Conservation (phyloP, 2,888 invertebrate species). For the Spicauda simplicius region DNA sequence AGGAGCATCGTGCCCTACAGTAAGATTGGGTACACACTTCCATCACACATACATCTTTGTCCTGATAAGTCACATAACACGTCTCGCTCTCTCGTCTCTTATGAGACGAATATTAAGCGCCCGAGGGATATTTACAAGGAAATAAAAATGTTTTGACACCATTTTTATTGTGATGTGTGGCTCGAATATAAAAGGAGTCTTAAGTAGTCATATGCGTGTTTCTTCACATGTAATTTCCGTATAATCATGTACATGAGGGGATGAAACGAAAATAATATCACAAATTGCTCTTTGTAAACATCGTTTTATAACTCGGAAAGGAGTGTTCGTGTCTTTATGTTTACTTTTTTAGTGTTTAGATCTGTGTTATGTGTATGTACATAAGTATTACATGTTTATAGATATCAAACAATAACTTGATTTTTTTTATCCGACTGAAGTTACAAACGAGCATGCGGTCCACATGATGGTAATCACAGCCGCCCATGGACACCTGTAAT, state of each 20-base stretch:
- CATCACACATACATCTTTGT: slow-evolving; percentile 2
- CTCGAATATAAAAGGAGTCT: slow-evolving; percentile 41
- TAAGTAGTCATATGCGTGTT: slow-evolving; percentile 38
- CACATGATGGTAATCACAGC: too few species aligned
- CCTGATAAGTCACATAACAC: slow-evolving; percentile 57
- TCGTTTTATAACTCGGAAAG: neutral
- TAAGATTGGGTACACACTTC: too few species aligned
- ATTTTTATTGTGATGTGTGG: slow-evolving; percentile 53
- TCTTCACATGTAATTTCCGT: slow-evolving; percentile 19
- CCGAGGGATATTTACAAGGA: slow-evolving; percentile 65
- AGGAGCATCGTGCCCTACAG: too few species aligned
- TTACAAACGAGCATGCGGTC: too few species aligned
- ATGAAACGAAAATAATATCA: slow-evolving; percentile 13
- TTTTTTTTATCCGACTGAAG: too few species aligned
- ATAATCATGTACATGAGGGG: slow-evolving; percentile 11
- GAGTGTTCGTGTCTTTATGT: neutral
- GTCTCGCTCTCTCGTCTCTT: slow-evolving; percentile 60
- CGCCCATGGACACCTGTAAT: too few species aligned
- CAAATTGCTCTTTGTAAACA: slow-evolving; percentile 4
- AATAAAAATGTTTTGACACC: slow-evolving; percentile 68
- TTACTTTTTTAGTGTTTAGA: too few species aligned
- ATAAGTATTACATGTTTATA: too few species aligned
- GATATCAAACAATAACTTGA: too few species aligned
- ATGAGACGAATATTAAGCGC: slow-evolving; percentile 76
- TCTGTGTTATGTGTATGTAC: too few species aligned